Conservation (phyloP, 2,113 vertebrate genomes). For the Euleptes europaea region DNA sequence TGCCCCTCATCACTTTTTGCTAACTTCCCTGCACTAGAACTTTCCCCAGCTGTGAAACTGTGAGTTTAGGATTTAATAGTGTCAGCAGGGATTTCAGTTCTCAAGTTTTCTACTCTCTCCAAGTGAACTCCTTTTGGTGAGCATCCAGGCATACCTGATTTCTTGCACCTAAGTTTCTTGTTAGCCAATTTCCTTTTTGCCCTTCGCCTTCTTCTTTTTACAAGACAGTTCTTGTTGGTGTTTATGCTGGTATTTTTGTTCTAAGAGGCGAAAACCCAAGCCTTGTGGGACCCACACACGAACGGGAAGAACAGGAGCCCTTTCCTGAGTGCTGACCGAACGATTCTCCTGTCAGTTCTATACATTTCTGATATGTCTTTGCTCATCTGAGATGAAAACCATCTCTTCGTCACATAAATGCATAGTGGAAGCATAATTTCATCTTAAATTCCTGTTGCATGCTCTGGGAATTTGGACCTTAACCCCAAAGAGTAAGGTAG, state of each 20-base stretch:
- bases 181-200: constrained; percentile 15
- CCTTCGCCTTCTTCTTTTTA: constrained; percentile 33
- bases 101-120: not conserved
- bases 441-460: constrained; percentile 49
- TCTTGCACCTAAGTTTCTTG: constrained; percentile 19
- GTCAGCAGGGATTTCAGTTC: constrained; percentile 37
- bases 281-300: constrained; percentile 48
- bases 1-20: not conserved
- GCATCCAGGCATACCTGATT: not conserved
- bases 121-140: constrained; percentile 21
- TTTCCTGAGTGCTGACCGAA: constrained; percentile 37
- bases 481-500: constrained; percentile 43
- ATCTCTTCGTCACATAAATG: constrained; percentile 57
- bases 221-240: constrained; percentile 29
- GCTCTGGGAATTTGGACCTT: constrained; percentile 40
- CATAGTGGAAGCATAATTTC: constrained; percentile 61
- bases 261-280: constrained; percentile 15
- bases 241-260: constrained; percentile 47
- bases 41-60: constrained; percentile 1
- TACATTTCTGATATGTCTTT: constrained; percentile 42
- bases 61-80: constrained; percentile 18
- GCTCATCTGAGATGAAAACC: constrained; percentile 41
- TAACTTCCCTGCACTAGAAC: not conserved
- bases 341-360: constrained; percentile 32
- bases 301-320: constrained; percentile 6